Base-by-base conservation (phyloP, 2,888 invertebrate genomes). In the Ornithoptera alexandrae region DNA sequence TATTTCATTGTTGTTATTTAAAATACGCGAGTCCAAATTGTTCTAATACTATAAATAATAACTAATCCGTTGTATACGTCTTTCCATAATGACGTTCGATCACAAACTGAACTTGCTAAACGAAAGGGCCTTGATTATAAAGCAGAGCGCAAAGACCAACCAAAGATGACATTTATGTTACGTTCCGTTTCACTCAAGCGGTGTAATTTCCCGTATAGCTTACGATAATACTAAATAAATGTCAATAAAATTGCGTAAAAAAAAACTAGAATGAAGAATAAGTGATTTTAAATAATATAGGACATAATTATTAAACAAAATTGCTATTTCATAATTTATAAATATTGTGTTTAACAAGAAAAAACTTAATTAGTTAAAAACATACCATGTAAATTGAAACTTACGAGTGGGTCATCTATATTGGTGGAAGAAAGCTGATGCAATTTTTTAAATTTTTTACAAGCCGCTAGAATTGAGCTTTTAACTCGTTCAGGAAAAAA, bases 1-100 rank as follows among this genome's bases (percentile, higher is more conserved):
- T 84, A 85, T 85, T 79, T 85, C 90, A 90, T 90, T 79, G 81
- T 89, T 77, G 75, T 74, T 81, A 81, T 77, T 83, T 83, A 73
- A 62, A 76, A 72, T 78, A 82, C 84, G 84, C 80, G 80, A 74
- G 74, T 76, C 73, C 69, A 81, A 81, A 81, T 77, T 80, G 82
- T 46, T 81, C 74, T 80, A 82, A 73, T 73, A 80, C 78, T 84
- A 84, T 70, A 73, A 79, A 72, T 75, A 71, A 62, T 73, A 74
- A 74, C 70, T 67, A 72, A 70, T 73, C 67, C 74, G 73, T 70
- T 72, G 71, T 73, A 77, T 76, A 79, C 76, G 72, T 75, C 80
- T 81, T 74, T 62, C 75, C 88, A 87, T 86, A 53, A 70, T 81
- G 79, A 75, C 79, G 76, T 75, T 76, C 73, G 60, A 79, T 76